Evolutionary conservation across 2,113 vertebrate genomes (phyloP).

Genomic region (Anguilla japonica): DNA sequence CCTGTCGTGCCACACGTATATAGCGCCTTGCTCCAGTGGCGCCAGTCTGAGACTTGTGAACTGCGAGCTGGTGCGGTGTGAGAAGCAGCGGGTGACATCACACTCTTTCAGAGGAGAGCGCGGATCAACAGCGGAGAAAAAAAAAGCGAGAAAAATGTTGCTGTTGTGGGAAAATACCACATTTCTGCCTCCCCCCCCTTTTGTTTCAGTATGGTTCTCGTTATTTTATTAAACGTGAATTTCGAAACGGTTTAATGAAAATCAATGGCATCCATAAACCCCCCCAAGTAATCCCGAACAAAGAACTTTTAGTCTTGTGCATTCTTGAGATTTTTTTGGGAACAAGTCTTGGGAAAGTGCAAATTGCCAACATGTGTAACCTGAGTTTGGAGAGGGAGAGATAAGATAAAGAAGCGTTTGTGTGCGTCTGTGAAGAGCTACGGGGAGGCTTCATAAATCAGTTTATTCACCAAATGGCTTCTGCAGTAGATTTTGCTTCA

Average conservation of each 20-base stretch:
- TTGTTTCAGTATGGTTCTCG: conserved; percentile 28
- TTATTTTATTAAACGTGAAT: conserved; percentile 30
- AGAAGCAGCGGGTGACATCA: too few relatives aligned
- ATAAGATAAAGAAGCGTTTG: conserved; percentile 13
- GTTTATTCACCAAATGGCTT: background rate
- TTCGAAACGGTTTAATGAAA: conserved; percentile 16
- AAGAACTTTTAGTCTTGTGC: background rate
- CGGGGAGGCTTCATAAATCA: background rate
- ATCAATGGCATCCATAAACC: conserved; percentile 26
- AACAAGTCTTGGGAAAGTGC: conserved; percentile 10
- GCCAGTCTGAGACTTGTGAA: too few relatives aligned
- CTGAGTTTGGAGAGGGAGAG: conserved; percentile 19
- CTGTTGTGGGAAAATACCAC: background rate
- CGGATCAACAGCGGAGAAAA: too few relatives aligned
- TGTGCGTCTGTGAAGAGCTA: background rate
- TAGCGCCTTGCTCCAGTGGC: too few relatives aligned
- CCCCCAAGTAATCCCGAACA: background rate
- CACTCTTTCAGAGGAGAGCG: too few relatives aligned
- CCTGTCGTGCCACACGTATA: too few relatives aligned
- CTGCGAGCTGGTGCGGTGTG: too few relatives aligned
- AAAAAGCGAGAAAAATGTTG: too few relatives aligned
- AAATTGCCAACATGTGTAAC: conserved; percentile 22
- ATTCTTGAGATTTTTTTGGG: conserved; percentile 14
- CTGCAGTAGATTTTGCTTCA: background rate
- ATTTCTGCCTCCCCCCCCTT: background rate